Base-by-base conservation (phyloP, 2,888 invertebrate genomes). In the Pollenia angustigena region DNA sequence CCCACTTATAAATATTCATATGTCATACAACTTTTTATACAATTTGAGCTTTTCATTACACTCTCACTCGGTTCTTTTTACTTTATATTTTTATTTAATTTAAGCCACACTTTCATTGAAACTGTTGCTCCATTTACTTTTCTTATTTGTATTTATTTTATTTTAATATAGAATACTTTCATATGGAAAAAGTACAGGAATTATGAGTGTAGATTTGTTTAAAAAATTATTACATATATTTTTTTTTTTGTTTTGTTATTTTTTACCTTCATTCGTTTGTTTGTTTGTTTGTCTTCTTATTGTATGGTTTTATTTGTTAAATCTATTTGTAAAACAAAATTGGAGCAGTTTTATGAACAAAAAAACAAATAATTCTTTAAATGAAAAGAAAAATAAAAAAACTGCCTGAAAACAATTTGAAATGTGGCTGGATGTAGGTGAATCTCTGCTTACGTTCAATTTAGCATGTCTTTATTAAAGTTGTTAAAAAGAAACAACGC, bases 41-140 rank as follows among this genome's bases (percentile, higher is more conserved):
- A 60, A 69, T 40, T 69, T 68, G 52, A 69, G 23, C 8, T 44
- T 52, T 62, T 44, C 23, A 44, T 42, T 52, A 32, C 8, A 62
- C n/a, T 62, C 50, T 50, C 11, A 56, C 9, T 44, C 68, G 50
- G 1, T n/a, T n/a, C 10, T n/a, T 68, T 12, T 62, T 8, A 14
- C 32, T 46, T 7, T n/a, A 46, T 46, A n/a, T 32, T 16, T 23
- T 32, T 40, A 16, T 69, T 48, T 62, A 18, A 12, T 44, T 18
- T 9, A 18, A 66, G 40, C 44, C 8, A 46, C 44, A 48, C 52
- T 74, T 66, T 74, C 42, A 74, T 62, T 75, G 23, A 66, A 85
- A 64, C 74, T 85, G 85, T 85, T 85, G 85, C 85, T 85, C 78
- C 42, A 82, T 85, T 85, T 85, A 81, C 69, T 69, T 46, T 18